Conservation (phyloP, 2,888 invertebrate genomes). For the Hydropsyche betteni region DNA sequence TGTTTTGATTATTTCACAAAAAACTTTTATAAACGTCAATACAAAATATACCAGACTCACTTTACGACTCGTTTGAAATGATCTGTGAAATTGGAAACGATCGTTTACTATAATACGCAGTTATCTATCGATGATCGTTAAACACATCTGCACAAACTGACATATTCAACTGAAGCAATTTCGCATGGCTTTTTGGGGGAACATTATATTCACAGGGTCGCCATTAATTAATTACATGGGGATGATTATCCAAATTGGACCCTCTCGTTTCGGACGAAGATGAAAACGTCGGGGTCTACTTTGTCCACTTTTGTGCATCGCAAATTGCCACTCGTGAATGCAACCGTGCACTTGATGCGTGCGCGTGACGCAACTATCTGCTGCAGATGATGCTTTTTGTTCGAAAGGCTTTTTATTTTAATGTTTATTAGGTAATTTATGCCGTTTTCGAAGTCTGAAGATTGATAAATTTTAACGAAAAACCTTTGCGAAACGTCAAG, state of each 20-base stretch:
- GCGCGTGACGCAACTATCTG: too few relatives aligned
- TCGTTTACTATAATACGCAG: background rate
- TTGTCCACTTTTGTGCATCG: slow-evolving; percentile 39
- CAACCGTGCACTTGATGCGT: background rate
- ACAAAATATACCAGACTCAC: too few relatives aligned
- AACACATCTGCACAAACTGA: too few relatives aligned
- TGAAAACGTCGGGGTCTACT: slow-evolving; percentile 39
- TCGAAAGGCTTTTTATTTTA: too few relatives aligned
- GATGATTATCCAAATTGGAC: slow-evolving; percentile 51
- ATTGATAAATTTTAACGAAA: too few relatives aligned
- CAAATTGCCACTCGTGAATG: slow-evolving; percentile 36
- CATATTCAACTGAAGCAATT: background rate
- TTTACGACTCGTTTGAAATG: background rate
- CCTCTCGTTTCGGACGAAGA: slow-evolving; percentile 39
- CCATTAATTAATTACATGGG: slow-evolving; percentile 51
- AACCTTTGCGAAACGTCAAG: too few relatives aligned
- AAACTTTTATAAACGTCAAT: too few relatives aligned
- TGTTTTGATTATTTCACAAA: background rate
- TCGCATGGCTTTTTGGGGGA: background rate
- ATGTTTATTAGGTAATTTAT: too few relatives aligned
- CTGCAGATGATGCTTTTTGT: too few relatives aligned
- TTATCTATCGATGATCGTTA: slow-evolving; percentile 3
- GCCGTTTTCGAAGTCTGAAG: too few relatives aligned
- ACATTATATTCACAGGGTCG: background rate
- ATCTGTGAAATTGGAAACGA: slow-evolving; percentile 22